Evolutionary conservation across 2,888 invertebrate genomes (phyloP).

Genomic region (Drosophila ustulata): DNA sequence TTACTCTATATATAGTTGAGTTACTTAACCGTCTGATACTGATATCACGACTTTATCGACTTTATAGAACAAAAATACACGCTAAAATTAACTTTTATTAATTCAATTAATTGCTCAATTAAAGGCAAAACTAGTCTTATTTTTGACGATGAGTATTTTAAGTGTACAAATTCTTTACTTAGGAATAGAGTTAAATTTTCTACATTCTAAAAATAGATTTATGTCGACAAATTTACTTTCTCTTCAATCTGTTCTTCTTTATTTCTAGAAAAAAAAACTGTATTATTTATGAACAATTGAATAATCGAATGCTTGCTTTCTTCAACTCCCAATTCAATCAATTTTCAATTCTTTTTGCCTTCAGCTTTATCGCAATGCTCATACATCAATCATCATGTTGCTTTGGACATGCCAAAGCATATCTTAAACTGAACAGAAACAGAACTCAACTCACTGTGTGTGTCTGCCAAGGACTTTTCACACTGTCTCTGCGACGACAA

Average conservation of each 20-base stretch:
- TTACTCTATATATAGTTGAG: neutral
- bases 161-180: too few species aligned
- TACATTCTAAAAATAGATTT: too few species aligned
- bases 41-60: neutral
- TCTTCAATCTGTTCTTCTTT: too few species aligned
- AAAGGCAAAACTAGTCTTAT: neutral
- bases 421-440: constrained; percentile 15
- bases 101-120: neutral
- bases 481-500: constrained; percentile 16
- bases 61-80: neutral
- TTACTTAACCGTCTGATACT: neutral
- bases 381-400: constrained; percentile 23
- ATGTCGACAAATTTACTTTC: too few species aligned
- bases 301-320: constrained; percentile 4
- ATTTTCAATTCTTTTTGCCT: constrained; percentile 14
- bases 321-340: constrained; percentile 14
- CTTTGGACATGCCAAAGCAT: constrained; percentile 18
- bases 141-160: neutral
- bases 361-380: constrained; percentile 13
- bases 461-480: constrained; percentile 17
- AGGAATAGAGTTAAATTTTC: neutral
- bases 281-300: neutral
- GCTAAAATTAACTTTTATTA: neutral
- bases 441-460: neutral
- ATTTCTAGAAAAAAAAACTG: too few species aligned